Base-by-base conservation (phyloP, 2,797 vertebrate genomes). In the Gephyroberyx darwinii region DNA sequence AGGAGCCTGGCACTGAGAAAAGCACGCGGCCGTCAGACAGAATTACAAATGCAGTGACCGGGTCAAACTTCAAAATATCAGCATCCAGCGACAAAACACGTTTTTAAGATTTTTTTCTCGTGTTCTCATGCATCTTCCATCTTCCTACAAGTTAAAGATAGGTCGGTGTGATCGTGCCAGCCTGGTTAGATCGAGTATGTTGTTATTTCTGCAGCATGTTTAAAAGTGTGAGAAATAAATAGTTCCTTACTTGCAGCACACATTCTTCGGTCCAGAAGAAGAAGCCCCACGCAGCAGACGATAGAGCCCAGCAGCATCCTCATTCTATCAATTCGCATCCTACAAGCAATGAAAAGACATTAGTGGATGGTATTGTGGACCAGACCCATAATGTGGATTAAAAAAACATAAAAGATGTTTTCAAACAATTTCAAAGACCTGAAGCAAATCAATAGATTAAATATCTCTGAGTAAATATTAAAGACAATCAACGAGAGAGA, bases 201-300 rank as follows among this genome's bases (percentile, higher is more conserved):
- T 22, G 26, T 48, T 35, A 67, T 60, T 39, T 69, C 4, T 56
- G 9, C 26, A 43, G n/a, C n/a, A 50, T 31, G 33, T 69, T 13
- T 47, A 33, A 71, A 19, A 26, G 6, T 63, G 2, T 59, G 2
- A 47, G n/a, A 8, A 75, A 58, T 35, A 71, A 68, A 62, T 9
- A 41, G 14, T 56, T 26, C 35, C 81, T 89, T 93, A 95, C 93
- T 92, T 90, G 91, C 86, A 75, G 82, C 61, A 68, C 89, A 91
- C 26, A 73, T 57, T 41, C 81, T 82, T 41, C 81, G 55, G 26
- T 82, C 50, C 71, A 94, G 65, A 67, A 92, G 65, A 67, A 92
- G 69, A 81, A 88, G 56, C 16, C 80, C 81, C 64, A 76, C 47
- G 14, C 76, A 64, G 60, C 87, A 74, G 8, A 91, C 8, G 56